Percentiles rank a stretch among this genome's conserved stretches.
phyloP scores from a whole-genome alignment of 2,113 vertebrate genomes.

The Picathartes gymnocephalus region DNA sequence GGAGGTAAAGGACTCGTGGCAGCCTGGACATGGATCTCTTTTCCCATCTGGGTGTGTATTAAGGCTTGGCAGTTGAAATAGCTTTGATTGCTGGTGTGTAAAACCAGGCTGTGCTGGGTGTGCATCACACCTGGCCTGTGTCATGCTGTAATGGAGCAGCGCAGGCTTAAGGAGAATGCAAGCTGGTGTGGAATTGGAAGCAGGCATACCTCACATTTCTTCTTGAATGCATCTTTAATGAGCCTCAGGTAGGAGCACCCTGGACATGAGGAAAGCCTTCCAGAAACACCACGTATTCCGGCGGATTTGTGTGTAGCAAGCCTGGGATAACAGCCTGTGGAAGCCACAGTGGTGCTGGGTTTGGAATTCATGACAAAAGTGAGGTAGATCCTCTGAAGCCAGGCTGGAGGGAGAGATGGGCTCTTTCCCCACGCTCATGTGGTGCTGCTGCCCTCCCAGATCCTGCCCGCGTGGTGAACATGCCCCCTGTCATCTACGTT shows the following conservation, averaged over 20 bases:
- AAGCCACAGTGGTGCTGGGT: neutral
- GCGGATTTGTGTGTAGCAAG: neutral
- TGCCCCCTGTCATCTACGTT: conserved; percentile 95
- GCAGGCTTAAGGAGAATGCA: neutral
- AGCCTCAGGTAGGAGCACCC: neutral
- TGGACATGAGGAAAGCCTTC: neutral
- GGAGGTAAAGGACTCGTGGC: neutral
- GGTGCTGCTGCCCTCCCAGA: conserved; percentile 65
- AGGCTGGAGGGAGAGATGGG: neutral
- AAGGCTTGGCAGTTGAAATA: neutral
- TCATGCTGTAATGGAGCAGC: neutral
- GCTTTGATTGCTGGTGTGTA: neutral
- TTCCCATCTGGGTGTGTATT: neutral
- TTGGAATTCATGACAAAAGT: neutral
- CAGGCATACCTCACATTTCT: neutral
- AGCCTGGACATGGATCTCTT: neutral
- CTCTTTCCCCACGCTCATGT: fast-evolving
- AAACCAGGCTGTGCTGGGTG: neutral
- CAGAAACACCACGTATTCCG: neutral
- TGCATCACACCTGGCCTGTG: fast-evolving
- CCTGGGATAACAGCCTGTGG: neutral
- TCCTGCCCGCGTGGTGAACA: conserved; percentile 96
- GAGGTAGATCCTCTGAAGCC: neutral
- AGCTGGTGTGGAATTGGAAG: neutral
- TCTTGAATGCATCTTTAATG: neutral